These are phyloP conservation scores for Leptinotarsa texana DNA, from an alignment of 1,140 invertebrate species.

Conservation along the genomic window DNA sequence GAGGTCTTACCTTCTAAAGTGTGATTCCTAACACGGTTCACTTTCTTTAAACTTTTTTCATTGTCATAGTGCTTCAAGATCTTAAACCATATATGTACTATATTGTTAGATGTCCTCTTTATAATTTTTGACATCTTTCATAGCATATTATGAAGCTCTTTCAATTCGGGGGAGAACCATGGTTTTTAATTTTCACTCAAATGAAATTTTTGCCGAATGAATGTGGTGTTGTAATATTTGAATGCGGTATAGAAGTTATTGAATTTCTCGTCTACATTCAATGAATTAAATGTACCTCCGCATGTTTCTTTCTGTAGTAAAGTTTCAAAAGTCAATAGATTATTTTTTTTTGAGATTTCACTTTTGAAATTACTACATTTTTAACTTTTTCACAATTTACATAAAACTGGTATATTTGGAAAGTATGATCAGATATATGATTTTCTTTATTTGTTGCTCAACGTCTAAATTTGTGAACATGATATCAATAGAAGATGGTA, in stretches of 20 bases:
- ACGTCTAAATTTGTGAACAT: slow-evolving; percentile 11
- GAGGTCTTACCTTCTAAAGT: too few relatives aligned
- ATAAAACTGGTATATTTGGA: neutral
- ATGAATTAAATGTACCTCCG: neutral
- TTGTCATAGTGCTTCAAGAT: slow-evolving; percentile 1
- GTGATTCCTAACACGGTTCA: neutral
- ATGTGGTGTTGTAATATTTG: neutral
- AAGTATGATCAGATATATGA: slow-evolving; percentile 15
- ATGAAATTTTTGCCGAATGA: slow-evolving; percentile 4
- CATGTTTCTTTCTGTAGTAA: slow-evolving; percentile 11
- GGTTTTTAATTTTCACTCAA: slow-evolving; percentile 11
- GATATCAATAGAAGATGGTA: slow-evolving; percentile 1
- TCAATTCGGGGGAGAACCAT: neutral
- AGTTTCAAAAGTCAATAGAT: slow-evolving; percentile 9
- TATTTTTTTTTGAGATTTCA: slow-evolving; percentile 5
- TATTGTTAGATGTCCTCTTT: neutral
- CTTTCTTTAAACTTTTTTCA: neutral
- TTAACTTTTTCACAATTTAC: neutral
- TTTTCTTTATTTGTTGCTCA: slow-evolving; percentile 8
- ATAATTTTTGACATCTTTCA: neutral
- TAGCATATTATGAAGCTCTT: slow-evolving; percentile 10
- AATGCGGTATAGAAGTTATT: slow-evolving; percentile 1
- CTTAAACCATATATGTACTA: neutral
- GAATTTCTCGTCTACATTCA: slow-evolving; percentile 8
- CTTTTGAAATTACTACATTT: slow-evolving; percentile 4